Evolutionary conservation across 1,140 invertebrate genomes (phyloP).

Genomic region (Drosophila sturtevanti): DNA sequence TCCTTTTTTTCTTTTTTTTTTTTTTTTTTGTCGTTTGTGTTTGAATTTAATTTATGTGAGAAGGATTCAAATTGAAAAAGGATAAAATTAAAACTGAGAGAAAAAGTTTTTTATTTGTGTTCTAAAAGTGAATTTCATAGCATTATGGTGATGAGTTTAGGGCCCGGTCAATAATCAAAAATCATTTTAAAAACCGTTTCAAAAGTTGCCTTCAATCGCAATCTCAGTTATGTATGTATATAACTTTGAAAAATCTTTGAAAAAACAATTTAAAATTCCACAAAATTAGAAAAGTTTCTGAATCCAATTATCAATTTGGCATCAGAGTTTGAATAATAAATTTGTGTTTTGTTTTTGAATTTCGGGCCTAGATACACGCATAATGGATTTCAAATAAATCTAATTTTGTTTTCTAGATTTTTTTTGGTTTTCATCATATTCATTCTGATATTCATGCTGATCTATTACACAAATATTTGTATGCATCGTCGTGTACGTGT

Average conservation of each 20-base stretch:
- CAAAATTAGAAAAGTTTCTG: background rate
- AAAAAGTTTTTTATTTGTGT: background rate
- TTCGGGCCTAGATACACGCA: background rate
- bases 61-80: conserved; percentile 20
- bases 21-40: conserved; percentile 15
- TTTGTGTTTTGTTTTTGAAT: too few species aligned
- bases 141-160: background rate
- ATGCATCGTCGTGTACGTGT: too few species aligned
- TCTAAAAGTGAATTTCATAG: background rate
- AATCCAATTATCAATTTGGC: too few species aligned
- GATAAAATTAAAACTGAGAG: too few species aligned
- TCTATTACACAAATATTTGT: conserved; percentile 16
- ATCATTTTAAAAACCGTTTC: background rate
- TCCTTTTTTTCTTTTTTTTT: too few species aligned
- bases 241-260: background rate
- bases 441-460: conserved; percentile 8
- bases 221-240: background rate
- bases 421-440: background rate
- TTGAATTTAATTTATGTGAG: conserved; percentile 29
- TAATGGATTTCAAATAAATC: background rate
- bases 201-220: too few species aligned
- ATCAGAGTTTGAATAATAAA: too few species aligned
- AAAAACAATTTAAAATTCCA: background rate
- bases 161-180: background rate
- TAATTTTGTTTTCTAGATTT: background rate